Evolutionary conservation across 2,797 vertebrate genomes (phyloP).

Genomic region (Hypotaenidia okinawae): DNA sequence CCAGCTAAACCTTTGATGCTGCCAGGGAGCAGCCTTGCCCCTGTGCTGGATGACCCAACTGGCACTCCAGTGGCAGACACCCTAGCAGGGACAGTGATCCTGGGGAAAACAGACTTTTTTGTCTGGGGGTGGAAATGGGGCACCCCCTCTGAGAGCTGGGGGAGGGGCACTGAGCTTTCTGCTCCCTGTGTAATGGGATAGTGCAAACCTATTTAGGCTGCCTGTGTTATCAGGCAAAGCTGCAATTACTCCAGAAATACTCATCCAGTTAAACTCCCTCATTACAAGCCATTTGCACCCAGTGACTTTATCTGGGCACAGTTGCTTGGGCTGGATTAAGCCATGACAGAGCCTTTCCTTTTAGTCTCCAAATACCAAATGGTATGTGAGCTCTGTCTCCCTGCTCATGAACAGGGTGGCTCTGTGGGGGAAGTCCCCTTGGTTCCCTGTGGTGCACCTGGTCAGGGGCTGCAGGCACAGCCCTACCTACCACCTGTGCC

Average conservation of each 20-base stretch:
- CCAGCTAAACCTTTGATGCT: not conserved
- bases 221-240: not conserved
- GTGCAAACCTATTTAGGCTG: not conserved
- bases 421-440: not conserved
- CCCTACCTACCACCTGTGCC: not conserved
- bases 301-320: slow-evolving; percentile 1
- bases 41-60: not conserved
- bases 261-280: slow-evolving; percentile 23
- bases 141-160: not conserved
- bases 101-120: not conserved
- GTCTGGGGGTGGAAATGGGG: not conserved
- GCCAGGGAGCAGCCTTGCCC: not conserved
- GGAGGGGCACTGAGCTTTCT: not conserved
- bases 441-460: not conserved
- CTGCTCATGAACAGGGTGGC: not conserved
- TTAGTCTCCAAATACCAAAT: not conserved
- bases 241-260: slow-evolving; percentile 43
- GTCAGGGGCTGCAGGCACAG: not conserved
- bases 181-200: not conserved
- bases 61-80: not conserved
- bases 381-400: accelerated
- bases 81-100: not conserved
- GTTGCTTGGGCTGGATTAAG: slow-evolving; percentile 22
- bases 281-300: not conserved
- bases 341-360: not conserved